Evolutionary conservation across 2,797 vertebrate genomes (phyloP), one percentile per base, ranked within the genome.

Genomic region (Nyctalus aviator): DNA sequence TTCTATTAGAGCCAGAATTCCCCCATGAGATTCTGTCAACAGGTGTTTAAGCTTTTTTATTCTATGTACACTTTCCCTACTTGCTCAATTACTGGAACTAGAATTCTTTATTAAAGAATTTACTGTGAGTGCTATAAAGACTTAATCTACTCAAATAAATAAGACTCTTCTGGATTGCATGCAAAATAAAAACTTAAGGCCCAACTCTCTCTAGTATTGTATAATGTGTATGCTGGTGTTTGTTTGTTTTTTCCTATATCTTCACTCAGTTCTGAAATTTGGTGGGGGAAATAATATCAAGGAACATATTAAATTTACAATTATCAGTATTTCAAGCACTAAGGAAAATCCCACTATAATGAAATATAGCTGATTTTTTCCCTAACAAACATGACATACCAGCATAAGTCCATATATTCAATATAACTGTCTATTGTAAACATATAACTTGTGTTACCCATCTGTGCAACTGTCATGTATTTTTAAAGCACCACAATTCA

Each of bases 1-100:
- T 97, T 96, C 77, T 96, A 30, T 95, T 93, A 77, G 3, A 84
- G 73, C 14, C 44, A 81, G 35, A 73, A 59, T 88, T n/a, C 84
- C 53, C 93, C 30, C 21, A 62, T 27, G 78, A 59, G 25, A 4
- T 83, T 97, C 71, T 88, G 46, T 72, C 82, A 93, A 93, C 79
- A 94, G 87, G 89, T 94, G 66, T 23, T 95, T 8, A 69, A 44
- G 68, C 41, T 76, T 86, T 23, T 88, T 94, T 44, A 86, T 93
- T 88, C 95, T 91, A 59, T 9, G 44, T 69, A 46, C 50, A 50
- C 15, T 96, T 97, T 95, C 76, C 88, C 35, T 17, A 6, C 1
- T 77, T 91, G 6, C 83, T 94, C 87, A 73, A 92, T 92, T 91
- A 95, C 57, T 57, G 78, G 18, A 73, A 95, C 69, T 96, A 71